Conservation (phyloP, 1,140 invertebrate genomes). For the Bombus fervidus region DNA sequence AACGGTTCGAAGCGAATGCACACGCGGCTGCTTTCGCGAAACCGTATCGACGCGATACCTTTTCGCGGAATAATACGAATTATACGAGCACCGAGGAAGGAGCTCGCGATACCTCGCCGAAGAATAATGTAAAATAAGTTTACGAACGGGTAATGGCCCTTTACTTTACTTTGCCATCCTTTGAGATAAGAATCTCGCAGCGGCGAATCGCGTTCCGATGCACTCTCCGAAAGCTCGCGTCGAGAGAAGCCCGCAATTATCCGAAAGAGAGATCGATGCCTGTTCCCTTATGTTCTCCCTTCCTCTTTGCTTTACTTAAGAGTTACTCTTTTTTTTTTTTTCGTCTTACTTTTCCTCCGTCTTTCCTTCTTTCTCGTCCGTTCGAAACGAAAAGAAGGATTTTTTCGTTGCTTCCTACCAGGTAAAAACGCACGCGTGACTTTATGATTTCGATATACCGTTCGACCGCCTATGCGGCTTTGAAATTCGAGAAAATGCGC, state of each 20-base stretch:
- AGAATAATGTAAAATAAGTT: conserved; percentile 48
- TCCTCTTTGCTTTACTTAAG: background rate
- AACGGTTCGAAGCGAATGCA: background rate
- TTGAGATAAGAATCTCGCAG: conserved; percentile 45
- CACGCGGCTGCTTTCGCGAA: background rate
- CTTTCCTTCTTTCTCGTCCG: background rate
- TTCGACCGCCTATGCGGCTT: background rate
- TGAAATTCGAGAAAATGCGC: background rate
- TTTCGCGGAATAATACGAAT: conserved; percentile 30
- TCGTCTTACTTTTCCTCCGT: background rate
- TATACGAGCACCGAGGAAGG: background rate
- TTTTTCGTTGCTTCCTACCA: background rate
- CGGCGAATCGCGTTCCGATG: conserved; percentile 36
- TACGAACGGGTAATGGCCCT: conserved; percentile 37
- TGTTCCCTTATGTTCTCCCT: background rate
- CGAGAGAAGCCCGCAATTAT: conserved; percentile 43
- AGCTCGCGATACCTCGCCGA: background rate
- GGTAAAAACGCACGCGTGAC: background rate
- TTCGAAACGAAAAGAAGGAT: background rate
- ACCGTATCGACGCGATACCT: conserved; percentile 11
- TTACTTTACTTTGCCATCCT: conserved; percentile 37
- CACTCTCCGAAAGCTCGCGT: conserved; percentile 40
- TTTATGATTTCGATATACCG: conserved; percentile 2
- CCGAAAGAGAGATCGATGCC: conserved; percentile 30
- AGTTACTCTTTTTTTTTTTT: too few relatives aligned